Evolutionary conservation across 2,797 vertebrate genomes (phyloP).

Genomic region (Danio albolineatus): DNA sequence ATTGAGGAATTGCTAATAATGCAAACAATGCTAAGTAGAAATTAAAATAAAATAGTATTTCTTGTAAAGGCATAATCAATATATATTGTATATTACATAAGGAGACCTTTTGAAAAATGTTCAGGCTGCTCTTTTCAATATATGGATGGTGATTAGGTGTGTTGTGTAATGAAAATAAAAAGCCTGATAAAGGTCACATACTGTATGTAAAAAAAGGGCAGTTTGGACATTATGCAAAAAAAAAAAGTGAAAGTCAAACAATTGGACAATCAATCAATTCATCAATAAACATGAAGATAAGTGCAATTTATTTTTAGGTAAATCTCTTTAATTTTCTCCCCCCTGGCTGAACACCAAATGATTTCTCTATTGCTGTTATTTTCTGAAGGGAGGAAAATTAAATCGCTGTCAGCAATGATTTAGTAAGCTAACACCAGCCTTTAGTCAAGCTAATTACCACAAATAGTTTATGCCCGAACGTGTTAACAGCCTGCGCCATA

Average conservation of each 20-base stretch:
- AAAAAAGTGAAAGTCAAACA: too few relatives aligned
- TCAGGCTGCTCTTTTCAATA: neutral
- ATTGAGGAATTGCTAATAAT: too few relatives aligned
- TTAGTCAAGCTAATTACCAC: slow-evolving; percentile 44
- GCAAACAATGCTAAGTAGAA: too few relatives aligned
- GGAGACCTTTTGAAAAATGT: neutral
- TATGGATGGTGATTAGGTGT: neutral
- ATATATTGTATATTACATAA: too few relatives aligned
- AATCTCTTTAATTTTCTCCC: slow-evolving; percentile 2
- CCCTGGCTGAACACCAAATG: neutral
- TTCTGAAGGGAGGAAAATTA: slow-evolving; percentile 12
- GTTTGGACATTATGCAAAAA: too few relatives aligned
- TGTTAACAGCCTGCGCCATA: slow-evolving; percentile 10
- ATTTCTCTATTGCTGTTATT: slow-evolving; percentile 18
- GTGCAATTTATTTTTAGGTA: neutral
- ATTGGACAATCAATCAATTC: too few relatives aligned
- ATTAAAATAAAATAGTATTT: too few relatives aligned
- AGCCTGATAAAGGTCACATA: too few relatives aligned
- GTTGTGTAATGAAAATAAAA: too few relatives aligned
- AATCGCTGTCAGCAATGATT: slow-evolving; percentile 37
- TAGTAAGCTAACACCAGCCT: slow-evolving; percentile 32
- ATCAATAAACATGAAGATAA: too few relatives aligned
- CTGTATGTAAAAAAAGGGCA: too few relatives aligned
- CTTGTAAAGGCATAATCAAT: too few relatives aligned
- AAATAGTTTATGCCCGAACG: slow-evolving; percentile 1